Evolutionary conservation across 2,888 invertebrate species (phyloP), one percentile per base, ranked within the genome.

Genomic region (Drosophila lutescens): DNA sequence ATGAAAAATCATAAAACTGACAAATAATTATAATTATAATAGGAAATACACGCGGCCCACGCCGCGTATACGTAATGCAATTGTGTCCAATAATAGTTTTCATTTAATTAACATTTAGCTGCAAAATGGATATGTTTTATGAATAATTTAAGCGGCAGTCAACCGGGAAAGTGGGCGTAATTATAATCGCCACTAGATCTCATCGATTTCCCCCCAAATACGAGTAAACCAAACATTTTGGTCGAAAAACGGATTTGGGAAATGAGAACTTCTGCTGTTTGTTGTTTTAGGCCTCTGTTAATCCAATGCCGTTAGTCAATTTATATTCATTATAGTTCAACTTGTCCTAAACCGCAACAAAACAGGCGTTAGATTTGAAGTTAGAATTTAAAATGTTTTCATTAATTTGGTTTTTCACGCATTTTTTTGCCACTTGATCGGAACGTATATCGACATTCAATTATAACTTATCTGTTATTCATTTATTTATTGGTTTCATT

Each of bases 51-150:
- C 12, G 41, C 57, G 50, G 57, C 17, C 40, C 40, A 26, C 41
- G 49, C 49, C 51, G 50, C 59, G 73, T 69, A 56, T 50, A 53
- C 67, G 65, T 69, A 70, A 66, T 66, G 54, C 63, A 41, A 84
- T 68, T 68, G 59, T 43, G 59, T 68, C 34, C 67, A 67, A 79
- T 74, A 77, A 77, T 68, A 63, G 75, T 60, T 57, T 68, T 70
- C 79, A 86, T 88, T 88, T 84, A 88, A 88, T 84, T 88, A 88
- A 81, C 78, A 84, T 81, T 81, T 80, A 79, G 80, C 55, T 69
- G 68, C 34, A 56, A 73, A 75, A 59, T 81, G 74, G 71, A 77
- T 78, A 63, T 76, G 61, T 75, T 76, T 76, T 76, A 76, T 80
- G 77, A 80, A 85, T 75, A 86, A 86, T 76, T 86, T 74, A 47